Conservation (phyloP, 2,797 vertebrate species). For the Picus viridis region DNA sequence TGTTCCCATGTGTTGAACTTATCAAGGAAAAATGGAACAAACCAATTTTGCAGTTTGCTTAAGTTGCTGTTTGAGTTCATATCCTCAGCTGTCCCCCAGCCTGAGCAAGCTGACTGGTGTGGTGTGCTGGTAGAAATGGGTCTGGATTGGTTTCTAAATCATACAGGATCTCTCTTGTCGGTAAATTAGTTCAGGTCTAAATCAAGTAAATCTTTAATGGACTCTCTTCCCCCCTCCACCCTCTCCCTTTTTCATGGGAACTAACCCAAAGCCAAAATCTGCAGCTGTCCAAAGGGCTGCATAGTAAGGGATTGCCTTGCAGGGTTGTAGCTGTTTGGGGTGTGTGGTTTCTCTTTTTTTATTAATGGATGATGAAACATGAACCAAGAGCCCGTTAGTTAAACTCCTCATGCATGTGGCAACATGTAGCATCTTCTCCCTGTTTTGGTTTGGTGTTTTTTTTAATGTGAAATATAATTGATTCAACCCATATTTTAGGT, state of each 20-base stretch:
- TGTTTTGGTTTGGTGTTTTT: not conserved
- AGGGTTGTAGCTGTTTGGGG: not conserved
- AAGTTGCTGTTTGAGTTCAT: not conserved
- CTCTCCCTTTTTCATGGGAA: not conserved
- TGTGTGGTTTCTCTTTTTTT: not conserved
- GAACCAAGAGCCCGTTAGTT: not conserved
- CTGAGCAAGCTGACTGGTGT: not conserved
- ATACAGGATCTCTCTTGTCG: not conserved
- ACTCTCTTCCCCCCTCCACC: no score
- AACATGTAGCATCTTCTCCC: not conserved
- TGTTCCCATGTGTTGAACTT: not conserved
- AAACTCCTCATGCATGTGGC: not conserved
- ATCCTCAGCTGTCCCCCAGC: not conserved
- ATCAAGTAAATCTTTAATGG: not conserved
- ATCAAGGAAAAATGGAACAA: not conserved
- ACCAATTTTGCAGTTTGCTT: not conserved
- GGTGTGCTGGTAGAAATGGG: not conserved
- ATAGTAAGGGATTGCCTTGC: not conserved
- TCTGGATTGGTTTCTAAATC: not conserved
- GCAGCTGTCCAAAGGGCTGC: not conserved
- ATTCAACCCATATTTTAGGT: not conserved
- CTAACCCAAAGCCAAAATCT: not conserved
- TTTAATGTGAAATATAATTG: rapidly evolving
- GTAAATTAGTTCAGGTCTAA: not conserved
- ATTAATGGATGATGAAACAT: not conserved